Evolutionary conservation across 2,113 vertebrate genomes (phyloP), one percentile per base, ranked within the genome.

Genomic region (Prunella fulvescens): DNA sequence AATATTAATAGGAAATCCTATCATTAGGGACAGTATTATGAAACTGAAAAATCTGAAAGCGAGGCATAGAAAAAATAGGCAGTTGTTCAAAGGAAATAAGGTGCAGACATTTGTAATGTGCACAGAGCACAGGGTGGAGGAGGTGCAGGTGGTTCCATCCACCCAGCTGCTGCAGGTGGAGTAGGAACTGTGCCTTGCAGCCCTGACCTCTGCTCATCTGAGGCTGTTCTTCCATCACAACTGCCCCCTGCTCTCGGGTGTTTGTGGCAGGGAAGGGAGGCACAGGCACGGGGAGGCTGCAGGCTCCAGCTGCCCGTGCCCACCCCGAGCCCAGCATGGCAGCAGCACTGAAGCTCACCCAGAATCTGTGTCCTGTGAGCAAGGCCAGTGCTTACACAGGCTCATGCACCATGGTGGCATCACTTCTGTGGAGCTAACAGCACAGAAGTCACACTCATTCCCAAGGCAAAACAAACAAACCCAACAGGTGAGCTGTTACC

Each of bases 271-370:
- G 53, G 39, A 19, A 8, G 35, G 37, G 29, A 44, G n/a, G 29
- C 45, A 11, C 5, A 17, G 61, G 72, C 2, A 40, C 7, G 5
- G 39, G 0, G 1, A 4, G 3, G 2, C 25, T 1, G 1, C 28
- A 24, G 65, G 24, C 10, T 18, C 23, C 3, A 8, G 31, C 40
- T 26, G 23, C 29, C 57, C 0, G 0, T 16, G 58, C 25, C 2
- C 47, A 4, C 7, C 45, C 54, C 3, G 6, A 19, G 11, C 15
- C 0, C 5, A 11, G 53, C 3, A 13, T 4, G 1, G 77, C 44
- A 35, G 72, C 58, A n/a, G 12, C 0, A 0, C 54, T 7, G 23
- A 14, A 8, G 19, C 19, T 9, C 31, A 3, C 26, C 3, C 3
- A 6, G 3, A 14, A 10, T 25, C 4, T 3, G 17, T 0, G 3